Evolutionary conservation across 2,113 vertebrate genomes (phyloP).

Genomic region (Cariama cristata): DNA sequence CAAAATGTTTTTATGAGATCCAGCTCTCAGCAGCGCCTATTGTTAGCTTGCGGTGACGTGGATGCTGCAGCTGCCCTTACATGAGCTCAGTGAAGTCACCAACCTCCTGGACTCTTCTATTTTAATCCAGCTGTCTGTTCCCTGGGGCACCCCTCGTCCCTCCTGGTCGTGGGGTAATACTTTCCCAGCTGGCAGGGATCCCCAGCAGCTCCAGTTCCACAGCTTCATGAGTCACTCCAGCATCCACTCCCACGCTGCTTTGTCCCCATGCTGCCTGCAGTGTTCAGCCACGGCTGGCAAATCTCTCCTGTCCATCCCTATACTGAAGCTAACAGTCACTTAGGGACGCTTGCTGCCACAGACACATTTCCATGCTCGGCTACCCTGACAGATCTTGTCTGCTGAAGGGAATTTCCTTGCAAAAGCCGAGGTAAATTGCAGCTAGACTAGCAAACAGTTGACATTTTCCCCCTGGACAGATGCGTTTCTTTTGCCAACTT

Average conservation of each 20-base stretch:
- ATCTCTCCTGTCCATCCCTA: not conserved
- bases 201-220: not conserved
- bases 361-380: not conserved
- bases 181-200: constrained; percentile 39
- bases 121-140: constrained; percentile 37
- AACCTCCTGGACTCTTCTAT: constrained; percentile 54
- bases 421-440: not conserved
- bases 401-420: not conserved
- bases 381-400: not conserved
- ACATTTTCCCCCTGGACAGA: not conserved
- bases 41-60: constrained; percentile 60
- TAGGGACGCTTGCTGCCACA: not conserved
- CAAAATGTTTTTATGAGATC: constrained; percentile 67
- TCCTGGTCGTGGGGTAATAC: not conserved
- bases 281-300: not conserved
- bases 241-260: not conserved
- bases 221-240: not conserved
- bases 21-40: constrained; percentile 57
- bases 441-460: not conserved
- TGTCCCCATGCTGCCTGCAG: not conserved
- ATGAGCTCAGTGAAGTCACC: constrained; percentile 61
- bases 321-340: not conserved
- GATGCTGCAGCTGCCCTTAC: constrained; percentile 66
- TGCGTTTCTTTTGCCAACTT: not conserved
- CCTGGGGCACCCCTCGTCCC: not conserved